Evolutionary conservation across 2,888 invertebrate species (phyloP), one percentile per base, ranked within the genome.

Genomic region (Melanchra persicariae): DNA sequence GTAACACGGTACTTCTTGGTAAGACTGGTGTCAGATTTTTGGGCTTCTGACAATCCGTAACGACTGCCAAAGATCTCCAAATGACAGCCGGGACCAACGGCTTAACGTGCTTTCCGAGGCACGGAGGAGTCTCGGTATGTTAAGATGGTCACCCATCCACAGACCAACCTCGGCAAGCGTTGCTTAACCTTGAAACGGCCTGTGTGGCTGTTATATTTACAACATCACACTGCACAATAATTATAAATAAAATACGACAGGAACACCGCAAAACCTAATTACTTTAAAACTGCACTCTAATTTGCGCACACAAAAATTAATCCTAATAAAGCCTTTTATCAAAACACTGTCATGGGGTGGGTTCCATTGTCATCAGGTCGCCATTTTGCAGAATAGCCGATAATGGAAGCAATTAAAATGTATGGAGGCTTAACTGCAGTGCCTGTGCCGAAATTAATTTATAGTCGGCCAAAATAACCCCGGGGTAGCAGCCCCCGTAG

Each of bases 371-470:
- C 93, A 93, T 90, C 91, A 88, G 88, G 87, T 91, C 92, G 90
- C 91, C 91, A 92, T 93, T 94, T 93, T 92, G 90, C 90, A 91
- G 93, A 94, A 93, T 91, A 91, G 90, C 92, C 93, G 93, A 95
- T 95, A 95, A 95, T 95, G 94, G 94, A 93, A 92, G 92, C 95
- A 95, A 95, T 95, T 95, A 95, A 95, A 95, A 95, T 95, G 94
- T 95, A 95, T 95, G 94, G 94, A 92, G 94, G 95, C 94, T 95
- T 95, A 94, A 95, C 95, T 95, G 95, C 94, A 95, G 88, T 93
- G 93, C 90, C 93, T 93, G 94, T 91, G 91, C 91, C 92, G 90
- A 95, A 95, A 95, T 95, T 95, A 95, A 95, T 95, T 95, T 95
- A 95, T 94, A 92, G 94, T 91, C 92, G 87, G 88, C 89, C 91